A percentile compares a stretch with the other conserved stretches of the same genome.
Evolutionary conservation across 2,797 vertebrate genomes (phyloP).

Genomic region (Chelidonichthys spinosus): DNA sequence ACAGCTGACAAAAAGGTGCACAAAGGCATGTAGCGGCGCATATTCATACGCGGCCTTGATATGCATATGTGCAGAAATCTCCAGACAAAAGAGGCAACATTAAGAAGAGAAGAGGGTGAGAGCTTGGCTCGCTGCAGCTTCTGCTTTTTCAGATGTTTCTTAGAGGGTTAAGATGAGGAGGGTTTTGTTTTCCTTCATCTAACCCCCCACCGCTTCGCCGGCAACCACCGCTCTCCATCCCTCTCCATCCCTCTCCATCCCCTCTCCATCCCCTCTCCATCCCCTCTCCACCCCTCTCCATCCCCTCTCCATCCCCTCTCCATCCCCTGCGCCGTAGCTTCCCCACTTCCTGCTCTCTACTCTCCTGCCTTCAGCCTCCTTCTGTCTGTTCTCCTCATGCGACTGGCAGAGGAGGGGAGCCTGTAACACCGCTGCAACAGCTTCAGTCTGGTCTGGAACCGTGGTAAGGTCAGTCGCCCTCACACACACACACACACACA

Average conservation of each 20-base stretch:
- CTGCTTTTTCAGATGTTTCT: conserved; percentile 55
- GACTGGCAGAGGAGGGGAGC: conserved; percentile 70
- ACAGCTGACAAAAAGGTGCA: conserved; percentile 75
- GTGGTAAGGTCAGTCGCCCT: conserved; percentile 46
- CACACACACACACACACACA: conserved; percentile 11
- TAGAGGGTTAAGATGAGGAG: conserved; percentile 46
- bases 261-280: conserved; percentile 25
- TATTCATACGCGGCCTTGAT: conserved; percentile 69
- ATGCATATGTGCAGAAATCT: conserved; percentile 71
- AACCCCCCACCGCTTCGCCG: conserved; percentile 19
- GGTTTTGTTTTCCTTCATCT: conserved; percentile 58
- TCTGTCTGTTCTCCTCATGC: conserved; percentile 76
- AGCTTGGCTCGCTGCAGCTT: conserved; percentile 55
- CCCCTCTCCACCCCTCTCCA: conserved; percentile 45
- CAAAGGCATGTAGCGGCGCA: conserved; percentile 66
- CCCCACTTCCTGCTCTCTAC: conserved; percentile 52
- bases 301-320: too few species aligned
- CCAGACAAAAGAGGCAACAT: conserved; percentile 60
- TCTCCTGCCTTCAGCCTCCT: conserved; percentile 73
- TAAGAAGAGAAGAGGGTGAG: conserved; percentile 59
- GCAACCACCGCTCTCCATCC: conserved; percentile 33
- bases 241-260: conserved; percentile 39
- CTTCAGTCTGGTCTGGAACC: conserved; percentile 61
- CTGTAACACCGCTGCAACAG: conserved; percentile 51
- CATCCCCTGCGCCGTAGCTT: conserved; percentile 41